Base-by-base conservation (phyloP, 1,140 invertebrate species). In the Leptonema lineaticorne region DNA sequence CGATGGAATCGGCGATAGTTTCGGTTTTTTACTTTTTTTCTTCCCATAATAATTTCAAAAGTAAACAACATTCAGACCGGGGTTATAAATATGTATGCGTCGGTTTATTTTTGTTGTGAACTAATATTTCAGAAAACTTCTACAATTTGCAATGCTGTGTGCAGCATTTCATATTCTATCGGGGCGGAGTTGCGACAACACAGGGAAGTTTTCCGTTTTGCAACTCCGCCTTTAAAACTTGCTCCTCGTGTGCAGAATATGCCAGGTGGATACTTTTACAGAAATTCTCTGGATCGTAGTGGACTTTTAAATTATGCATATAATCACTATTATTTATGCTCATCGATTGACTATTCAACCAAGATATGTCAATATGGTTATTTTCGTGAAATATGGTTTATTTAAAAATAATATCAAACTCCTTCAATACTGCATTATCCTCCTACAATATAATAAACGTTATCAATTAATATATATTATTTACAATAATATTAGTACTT, bases 101-200 rank as follows among this genome's bases (percentile, higher is more conserved):
- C 6, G 50, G 50, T 26, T 53, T 53, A 53, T 53, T 53, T 53
- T 26, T 53, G 50, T 53, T 53, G 18, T 26, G 24, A 53, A 53
- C 50, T 53, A 53, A 53, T 53, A 53, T 53, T 53, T 53, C 50
- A 53, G 50, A 53, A n/a, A 53, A 53, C 50, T 53, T 53, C 22
- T 53, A 53, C 50, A 53, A 53, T 53, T 53, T 53, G 20, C 50
- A 53, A n/a, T 24, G 50, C 50, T 24, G n/a, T n/a, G n/a, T n/a
- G 22, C 50, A 30, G 24, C 57, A 59, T 59, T 59, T 33, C 4
- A 59, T 59, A 59, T 59, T 59, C 57, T 59, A 59, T 59, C 57
- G 28, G 27, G 33, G 7, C 20, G 53, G 11, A n/a, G 22, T 56
- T 14, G 14, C 9, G 53, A 14, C 28, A n/a, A n/a, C n/a, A n/a